Base-by-base conservation (phyloP, 2,888 invertebrate genomes). In the Ganaspis brasiliensis region DNA sequence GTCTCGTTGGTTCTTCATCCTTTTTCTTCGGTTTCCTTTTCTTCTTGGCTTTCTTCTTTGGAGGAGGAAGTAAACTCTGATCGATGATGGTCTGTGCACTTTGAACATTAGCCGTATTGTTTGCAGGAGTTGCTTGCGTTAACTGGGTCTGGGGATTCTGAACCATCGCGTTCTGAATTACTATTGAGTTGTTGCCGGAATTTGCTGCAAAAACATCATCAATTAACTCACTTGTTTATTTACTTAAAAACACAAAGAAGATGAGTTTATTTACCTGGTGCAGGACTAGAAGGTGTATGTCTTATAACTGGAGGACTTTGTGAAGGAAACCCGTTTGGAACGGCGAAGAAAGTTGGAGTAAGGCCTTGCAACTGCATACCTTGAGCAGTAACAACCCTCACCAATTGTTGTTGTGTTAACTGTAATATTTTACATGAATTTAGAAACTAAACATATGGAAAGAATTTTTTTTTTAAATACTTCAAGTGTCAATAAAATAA, bases 381-480 rank as follows among this genome's bases (percentile, higher is more conserved):
- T 89, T 95, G 95, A 16, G 93, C 92, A 71, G 94, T 94, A 59
- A 95, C 92, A 75, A 95, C 94, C 77, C 95, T 92, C 56, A 95
- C 92, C 78, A 94, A 87, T 78, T 93, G 93, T 83, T 94, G 94
- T 63, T 92, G 93, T 67, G 91, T 91, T 78, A 91, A 77, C 91
- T 91, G 84, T 78, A 88, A 87, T 81, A 77, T 61, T 61, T 37
- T 76, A 61, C 24, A 21, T 72, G 70, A 77, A 81, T 35, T 61
- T 80, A 81, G 71, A 73, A 61, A 72, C 75, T 40, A 49, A 49
- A 49, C 0, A 12, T 12, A n/a, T n/a, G 6, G n/a, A 16, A 49
- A 2, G 4, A 49, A 16, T n/a, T n/a, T n/a, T n/a, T n/a, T n/a
- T n/a, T n/a, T n/a, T n/a, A n/a, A n/a, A n/a, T n/a, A n/a, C n/a